Percentiles rank a stretch among this genome's conserved stretches.
Evolutionary conservation across 2,797 vertebrate species (phyloP).

Genomic region (Bradypodion ventrale): DNA sequence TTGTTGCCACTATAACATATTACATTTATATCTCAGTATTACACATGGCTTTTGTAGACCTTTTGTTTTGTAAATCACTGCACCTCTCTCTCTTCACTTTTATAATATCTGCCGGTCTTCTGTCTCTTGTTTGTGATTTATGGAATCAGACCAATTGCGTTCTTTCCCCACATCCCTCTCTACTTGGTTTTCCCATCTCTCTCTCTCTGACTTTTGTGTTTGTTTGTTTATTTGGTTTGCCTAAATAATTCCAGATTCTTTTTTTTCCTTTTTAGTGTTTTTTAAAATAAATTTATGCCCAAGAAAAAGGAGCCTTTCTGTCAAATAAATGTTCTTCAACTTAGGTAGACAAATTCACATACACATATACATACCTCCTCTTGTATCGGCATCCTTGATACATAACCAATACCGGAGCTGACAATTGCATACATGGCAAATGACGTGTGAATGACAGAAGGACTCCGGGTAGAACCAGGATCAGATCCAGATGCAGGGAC

Average conservation of each 20-base stretch:
- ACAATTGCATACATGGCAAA: background rate
- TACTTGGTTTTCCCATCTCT: conserved; percentile 17
- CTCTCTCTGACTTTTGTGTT: conserved; percentile 1
- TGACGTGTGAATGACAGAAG: background rate
- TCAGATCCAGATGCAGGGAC: background rate
- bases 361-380: no score
- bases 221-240: conserved; percentile 68
- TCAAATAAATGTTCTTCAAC: background rate
- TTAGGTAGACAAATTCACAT: background rate
- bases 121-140: conserved; percentile 48
- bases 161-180: conserved; percentile 20
- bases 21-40: conserved; percentile 76
- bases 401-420: background rate
- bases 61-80: conserved; percentile 72
- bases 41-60: conserved; percentile 73
- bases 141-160: conserved; percentile 60
- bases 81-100: conserved; percentile 56
- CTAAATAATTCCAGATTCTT: conserved; percentile 60
- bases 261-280: conserved; percentile 74
- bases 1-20: conserved; percentile 75
- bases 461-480: no score
- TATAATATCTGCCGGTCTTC: conserved; percentile 60
- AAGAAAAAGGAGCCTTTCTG: conserved; percentile 50
- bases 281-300: conserved; percentile 80
- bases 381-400: no score